These are phyloP conservation scores for Chrysochloris asiatica DNA, from an alignment of 2,113 vertebrate genomes.

Conservation along the genomic window DNA sequence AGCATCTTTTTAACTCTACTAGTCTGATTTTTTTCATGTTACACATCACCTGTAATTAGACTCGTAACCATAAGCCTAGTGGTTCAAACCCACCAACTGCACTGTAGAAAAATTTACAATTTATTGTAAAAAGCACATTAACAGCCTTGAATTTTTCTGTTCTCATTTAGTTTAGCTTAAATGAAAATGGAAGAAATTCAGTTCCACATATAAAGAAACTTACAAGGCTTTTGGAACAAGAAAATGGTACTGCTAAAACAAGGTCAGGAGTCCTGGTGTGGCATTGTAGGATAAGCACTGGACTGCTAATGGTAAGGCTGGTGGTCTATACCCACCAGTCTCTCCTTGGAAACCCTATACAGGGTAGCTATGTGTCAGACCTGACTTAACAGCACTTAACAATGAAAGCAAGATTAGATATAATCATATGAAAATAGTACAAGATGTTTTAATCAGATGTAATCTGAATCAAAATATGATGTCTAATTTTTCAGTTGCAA, in stretches of 20 bases:
- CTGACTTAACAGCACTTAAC: too few species aligned
- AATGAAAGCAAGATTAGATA: conserved; percentile 8
- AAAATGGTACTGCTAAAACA: too few species aligned
- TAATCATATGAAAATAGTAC: not conserved
- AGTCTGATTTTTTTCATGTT: not conserved
- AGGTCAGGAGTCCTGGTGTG: too few species aligned
- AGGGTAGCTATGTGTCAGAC: too few species aligned
- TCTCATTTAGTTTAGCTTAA: not conserved
- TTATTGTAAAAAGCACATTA: not conserved
- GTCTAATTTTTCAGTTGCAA: not conserved
- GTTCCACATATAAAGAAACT: not conserved
- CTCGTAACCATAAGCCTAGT: too few species aligned
- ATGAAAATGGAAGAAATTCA: not conserved
- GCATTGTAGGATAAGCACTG: too few species aligned
- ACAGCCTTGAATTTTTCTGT: not conserved
- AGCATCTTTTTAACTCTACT: not conserved
- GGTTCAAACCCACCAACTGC: too few species aligned
- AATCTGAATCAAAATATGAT: not conserved
- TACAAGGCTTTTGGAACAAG: not conserved
- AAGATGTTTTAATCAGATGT: not conserved
- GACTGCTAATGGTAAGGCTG: too few species aligned
- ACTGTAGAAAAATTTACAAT: not conserved
- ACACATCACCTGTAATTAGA: not conserved
- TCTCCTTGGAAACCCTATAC: too few species aligned
- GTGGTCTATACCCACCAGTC: too few species aligned